A percentile compares a stretch with the other conserved stretches of the same genome.
Conservation (phyloP, 2,797 vertebrate species). For the Apodemus agrarius region DNA sequence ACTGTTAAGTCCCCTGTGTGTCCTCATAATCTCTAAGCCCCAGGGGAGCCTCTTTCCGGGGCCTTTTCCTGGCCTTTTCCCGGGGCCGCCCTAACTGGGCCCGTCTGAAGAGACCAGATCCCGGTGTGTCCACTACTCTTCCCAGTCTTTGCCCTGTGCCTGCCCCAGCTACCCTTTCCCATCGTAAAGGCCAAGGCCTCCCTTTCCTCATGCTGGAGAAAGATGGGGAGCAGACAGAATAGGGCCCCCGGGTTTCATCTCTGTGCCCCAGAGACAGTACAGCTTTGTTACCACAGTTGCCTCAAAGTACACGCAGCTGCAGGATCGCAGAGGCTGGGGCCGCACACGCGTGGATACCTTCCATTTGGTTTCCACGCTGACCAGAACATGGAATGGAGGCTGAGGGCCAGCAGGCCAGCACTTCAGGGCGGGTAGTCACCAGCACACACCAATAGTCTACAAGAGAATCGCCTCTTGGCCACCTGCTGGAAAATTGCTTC, state of each 20-base stretch:
- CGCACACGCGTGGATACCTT: not conserved
- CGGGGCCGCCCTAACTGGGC: not conserved
- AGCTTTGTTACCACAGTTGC: no score
- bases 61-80: not conserved
- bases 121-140: not conserved
- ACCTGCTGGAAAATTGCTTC: not conserved
- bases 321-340: not conserved
- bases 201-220: not conserved
- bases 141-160: no score
- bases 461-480: not conserved
- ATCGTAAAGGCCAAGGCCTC: not conserved
- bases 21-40: not conserved
- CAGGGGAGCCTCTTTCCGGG: not conserved
- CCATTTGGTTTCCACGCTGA: conserved; percentile 50
- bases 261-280: no score
- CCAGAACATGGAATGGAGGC: not conserved
- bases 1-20: not conserved
- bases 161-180: no score
- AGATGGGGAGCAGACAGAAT: not conserved
- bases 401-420: not conserved
- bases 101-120: not conserved
- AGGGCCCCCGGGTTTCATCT: not conserved
- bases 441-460: not conserved
- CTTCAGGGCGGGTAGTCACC: not conserved
- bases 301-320: no score